Evolutionary conservation across 2,888 invertebrate genomes (phyloP).

Genomic region (Hypselothyrea guttata): DNA sequence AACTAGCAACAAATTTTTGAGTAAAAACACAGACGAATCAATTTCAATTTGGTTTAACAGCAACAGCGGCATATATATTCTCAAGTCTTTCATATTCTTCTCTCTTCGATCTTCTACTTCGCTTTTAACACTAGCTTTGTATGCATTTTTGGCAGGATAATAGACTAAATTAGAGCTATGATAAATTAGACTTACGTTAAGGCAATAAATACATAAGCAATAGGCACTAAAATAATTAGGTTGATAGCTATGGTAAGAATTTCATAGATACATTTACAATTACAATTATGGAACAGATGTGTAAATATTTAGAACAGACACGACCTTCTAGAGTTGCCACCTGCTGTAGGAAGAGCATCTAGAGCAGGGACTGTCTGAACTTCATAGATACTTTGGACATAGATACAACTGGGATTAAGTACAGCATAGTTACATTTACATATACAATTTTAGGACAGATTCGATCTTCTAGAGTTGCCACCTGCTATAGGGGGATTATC

Average conservation of each 20-base stretch:
- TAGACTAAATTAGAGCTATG: constrained; percentile 51
- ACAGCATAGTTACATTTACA: too few species aligned
- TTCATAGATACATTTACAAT: too few species aligned
- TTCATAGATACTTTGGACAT: too few species aligned
- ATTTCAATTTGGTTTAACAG: constrained; percentile 68
- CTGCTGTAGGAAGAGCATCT: constrained; percentile 82
- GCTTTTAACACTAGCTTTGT: constrained; percentile 27
- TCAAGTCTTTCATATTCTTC: constrained; percentile 32
- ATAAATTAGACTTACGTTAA: constrained; percentile 65
- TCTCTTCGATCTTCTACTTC: constrained; percentile 11
- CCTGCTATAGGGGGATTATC: constrained; percentile 82
- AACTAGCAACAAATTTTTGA: constrained; percentile 53
- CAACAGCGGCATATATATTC: constrained; percentile 72
- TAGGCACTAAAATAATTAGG: constrained; percentile 60
- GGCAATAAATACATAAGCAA: constrained; percentile 69
- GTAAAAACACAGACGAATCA: constrained; percentile 69
- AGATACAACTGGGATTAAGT: too few species aligned
- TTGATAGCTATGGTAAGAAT: constrained; percentile 39
- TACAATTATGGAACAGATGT: too few species aligned
- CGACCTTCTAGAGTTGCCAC: constrained; percentile 82
- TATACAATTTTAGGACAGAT: too few species aligned
- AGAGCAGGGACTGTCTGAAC: constrained; percentile 81
- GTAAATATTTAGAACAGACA: too few species aligned
- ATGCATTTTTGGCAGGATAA: constrained; percentile 31
- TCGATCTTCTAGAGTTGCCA: constrained; percentile 82